phyloP scores from a whole-genome alignment of 2,113 vertebrate genomes.

The Sarotherodon lohbergeri region DNA sequence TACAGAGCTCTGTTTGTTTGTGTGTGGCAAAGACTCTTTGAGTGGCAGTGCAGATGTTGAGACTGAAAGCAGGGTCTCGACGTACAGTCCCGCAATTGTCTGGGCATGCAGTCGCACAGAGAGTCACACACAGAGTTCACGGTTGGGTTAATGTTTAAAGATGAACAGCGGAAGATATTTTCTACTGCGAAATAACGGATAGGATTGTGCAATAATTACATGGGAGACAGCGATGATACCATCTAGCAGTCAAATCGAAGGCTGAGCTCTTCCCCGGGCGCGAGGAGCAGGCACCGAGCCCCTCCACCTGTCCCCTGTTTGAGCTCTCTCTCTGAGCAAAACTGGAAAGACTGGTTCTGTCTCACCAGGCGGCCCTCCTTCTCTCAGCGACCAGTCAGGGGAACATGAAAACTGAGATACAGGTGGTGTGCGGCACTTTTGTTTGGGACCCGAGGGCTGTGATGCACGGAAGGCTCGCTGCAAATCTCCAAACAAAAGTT shows the following conservation, averaged over 20 bases:
- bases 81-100: background rate
- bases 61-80: background rate
- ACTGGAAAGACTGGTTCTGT: slow-evolving; percentile 66
- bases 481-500: slow-evolving; percentile 59
- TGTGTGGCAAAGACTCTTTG: background rate
- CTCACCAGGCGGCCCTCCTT: background rate
- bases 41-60: background rate
- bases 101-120: background rate
- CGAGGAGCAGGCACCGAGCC: background rate
- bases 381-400: slow-evolving; percentile 49
- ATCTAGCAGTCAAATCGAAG: background rate
- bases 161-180: background rate
- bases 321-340: slow-evolving; percentile 20
- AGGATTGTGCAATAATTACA: background rate
- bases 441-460: slow-evolving; percentile 32
- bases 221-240: background rate
- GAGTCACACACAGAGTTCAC: background rate
- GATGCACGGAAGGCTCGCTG: slow-evolving; percentile 30
- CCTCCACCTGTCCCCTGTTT: background rate
- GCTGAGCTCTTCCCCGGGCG: background rate
- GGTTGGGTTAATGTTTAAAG: background rate
- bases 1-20: slow-evolving; percentile 50
- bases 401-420: slow-evolving; percentile 63
- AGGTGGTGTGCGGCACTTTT: slow-evolving; percentile 49
- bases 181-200: background rate